Conservation (phyloP, 1,140 invertebrate genomes). For the Lepidotrigona ventralis region DNA sequence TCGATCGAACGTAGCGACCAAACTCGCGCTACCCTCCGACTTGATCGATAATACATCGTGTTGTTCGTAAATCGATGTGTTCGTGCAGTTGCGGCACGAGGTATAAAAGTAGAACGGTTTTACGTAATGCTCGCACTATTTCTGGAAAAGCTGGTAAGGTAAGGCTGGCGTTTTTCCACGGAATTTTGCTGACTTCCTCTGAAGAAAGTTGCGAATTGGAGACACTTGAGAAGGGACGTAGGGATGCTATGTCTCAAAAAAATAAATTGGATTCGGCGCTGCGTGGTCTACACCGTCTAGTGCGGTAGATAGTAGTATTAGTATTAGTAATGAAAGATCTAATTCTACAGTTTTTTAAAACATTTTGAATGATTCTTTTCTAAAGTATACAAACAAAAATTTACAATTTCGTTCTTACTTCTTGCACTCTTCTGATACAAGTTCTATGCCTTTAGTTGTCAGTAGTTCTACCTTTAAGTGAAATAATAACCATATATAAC, state of each 20-base stretch:
- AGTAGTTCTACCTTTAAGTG: not conserved
- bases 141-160: not conserved
- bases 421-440: too few relatives aligned
- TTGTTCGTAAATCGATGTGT: constrained; percentile 15
- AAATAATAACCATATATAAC: too few relatives aligned
- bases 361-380: too few relatives aligned
- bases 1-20: constrained; percentile 49
- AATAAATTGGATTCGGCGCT: not conserved
- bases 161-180: not conserved
- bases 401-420: too few relatives aligned
- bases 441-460: too few relatives aligned
- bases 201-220: not conserved
- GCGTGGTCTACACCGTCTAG: not conserved
- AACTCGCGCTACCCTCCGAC: constrained; percentile 14
- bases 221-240: not conserved
- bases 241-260: not conserved
- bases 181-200: not conserved
- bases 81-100: constrained; percentile 12
- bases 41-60: constrained; percentile 15
- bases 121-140: constrained; percentile 3
- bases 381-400: too few relatives aligned
- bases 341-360: too few relatives aligned
- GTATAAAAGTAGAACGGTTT: constrained; percentile 6
- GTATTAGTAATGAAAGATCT: too few relatives aligned
- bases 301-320: not conserved